Percentiles rank a stretch among this genome's conserved stretches.
These are phyloP conservation scores for Melanargia galathea DNA, from an alignment of 2,888 invertebrate species.

Conservation along the genomic window DNA sequence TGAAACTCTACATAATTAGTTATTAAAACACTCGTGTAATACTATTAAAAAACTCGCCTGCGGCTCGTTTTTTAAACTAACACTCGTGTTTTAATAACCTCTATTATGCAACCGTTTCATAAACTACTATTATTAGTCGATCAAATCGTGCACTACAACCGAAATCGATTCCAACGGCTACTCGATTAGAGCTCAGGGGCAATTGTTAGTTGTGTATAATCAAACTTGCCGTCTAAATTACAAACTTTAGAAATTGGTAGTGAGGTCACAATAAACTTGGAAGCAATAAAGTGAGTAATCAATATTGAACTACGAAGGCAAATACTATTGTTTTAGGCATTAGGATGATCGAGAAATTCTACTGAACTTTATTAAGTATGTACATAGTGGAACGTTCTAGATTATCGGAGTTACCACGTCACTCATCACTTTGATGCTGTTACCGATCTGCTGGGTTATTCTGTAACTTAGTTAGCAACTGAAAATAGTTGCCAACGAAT, in stretches of 20 bases:
- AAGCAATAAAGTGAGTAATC: constrained; percentile 3
- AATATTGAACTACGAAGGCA: constrained; percentile 5
- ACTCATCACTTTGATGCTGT: too few species aligned
- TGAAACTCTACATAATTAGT: too few species aligned
- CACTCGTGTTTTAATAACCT: too few species aligned
- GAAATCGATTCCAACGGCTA: constrained; percentile 12
- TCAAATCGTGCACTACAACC: not conserved
- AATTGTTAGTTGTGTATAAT: constrained; percentile 13
- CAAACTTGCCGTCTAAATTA: constrained; percentile 19
- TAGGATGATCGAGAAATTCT: not conserved
- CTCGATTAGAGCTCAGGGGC: constrained; percentile 1
- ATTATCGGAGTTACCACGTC: too few species aligned
- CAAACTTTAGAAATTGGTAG: constrained; percentile 17
- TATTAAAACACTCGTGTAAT: too few species aligned
- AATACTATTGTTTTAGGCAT: not conserved
- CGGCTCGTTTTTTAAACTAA: too few species aligned
- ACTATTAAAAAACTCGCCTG: too few species aligned
- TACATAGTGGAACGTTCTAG: not conserved
- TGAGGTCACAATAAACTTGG: constrained; percentile 7
- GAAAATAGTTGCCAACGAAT: too few species aligned
- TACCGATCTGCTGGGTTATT: too few species aligned
- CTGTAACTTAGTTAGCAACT: too few species aligned
- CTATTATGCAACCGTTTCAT: too few species aligned
- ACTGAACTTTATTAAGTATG: not conserved
- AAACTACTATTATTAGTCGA: too few species aligned